Percentiles rank a stretch among this genome's conserved stretches.
These are phyloP conservation scores for Aphis craccivora DNA, from an alignment of 1,140 invertebrate genomes.

Conservation along the genomic window DNA sequence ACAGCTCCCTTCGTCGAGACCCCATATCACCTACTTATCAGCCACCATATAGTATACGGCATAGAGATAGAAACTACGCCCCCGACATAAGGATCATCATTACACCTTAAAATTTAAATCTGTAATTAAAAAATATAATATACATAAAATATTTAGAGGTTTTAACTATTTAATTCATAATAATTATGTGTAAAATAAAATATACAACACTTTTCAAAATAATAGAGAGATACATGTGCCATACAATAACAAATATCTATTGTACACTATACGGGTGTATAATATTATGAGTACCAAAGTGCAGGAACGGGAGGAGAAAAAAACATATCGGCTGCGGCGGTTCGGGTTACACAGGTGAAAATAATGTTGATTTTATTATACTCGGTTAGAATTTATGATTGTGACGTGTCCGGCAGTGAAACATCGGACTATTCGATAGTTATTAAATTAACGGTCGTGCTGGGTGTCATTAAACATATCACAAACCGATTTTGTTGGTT, in stretches of 20 bases:
- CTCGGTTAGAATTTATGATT: constrained; percentile 34
- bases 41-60: no score
- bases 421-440: background rate
- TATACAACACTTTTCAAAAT: background rate
- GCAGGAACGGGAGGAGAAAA: background rate
- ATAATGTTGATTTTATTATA: constrained; percentile 25
- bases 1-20: no score
- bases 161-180: no score
- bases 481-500: background rate
- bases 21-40: no score
- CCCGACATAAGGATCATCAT: no score
- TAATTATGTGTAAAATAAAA: background rate
- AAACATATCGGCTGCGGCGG: background rate
- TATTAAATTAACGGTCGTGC: constrained; percentile 14
- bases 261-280: background rate
- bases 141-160: no score
- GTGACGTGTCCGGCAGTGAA: background rate
- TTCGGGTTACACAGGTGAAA: background rate
- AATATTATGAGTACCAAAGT: background rate
- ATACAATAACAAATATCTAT: background rate
- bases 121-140: no score
- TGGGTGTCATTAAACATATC: constrained; percentile 5
- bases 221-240: background rate
- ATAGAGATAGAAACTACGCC: no score
- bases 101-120: no score